These are phyloP conservation scores for Paraescarpia echinospica DNA, from an alignment of 1,140 invertebrate species.

Conservation along the genomic window DNA sequence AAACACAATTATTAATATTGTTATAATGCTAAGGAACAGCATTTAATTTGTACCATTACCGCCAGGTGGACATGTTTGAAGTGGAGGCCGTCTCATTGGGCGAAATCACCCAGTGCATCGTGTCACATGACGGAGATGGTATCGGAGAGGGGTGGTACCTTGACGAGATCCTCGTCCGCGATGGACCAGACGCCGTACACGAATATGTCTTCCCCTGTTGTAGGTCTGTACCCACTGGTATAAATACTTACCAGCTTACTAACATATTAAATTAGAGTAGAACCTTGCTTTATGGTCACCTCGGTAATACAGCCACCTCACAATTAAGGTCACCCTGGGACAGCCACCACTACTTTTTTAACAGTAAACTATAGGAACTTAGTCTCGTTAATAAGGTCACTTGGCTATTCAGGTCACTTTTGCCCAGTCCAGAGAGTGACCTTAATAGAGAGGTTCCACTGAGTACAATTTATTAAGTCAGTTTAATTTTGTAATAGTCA, in stretches of 20 bases:
- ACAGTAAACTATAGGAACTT: too few species aligned
- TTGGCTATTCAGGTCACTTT: too few species aligned
- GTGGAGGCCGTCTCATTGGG: conserved; percentile 28
- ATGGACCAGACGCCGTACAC: conserved; percentile 36
- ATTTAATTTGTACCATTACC: not conserved
- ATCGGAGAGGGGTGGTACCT: conserved; percentile 47
- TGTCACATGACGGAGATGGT: conserved; percentile 29
- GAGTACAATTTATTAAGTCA: conserved; percentile 11
- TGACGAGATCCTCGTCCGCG: conserved; percentile 32
- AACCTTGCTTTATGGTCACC: too few species aligned
- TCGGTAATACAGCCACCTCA: too few species aligned
- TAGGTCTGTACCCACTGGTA: conserved; percentile 9
- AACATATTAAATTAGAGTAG: not conserved
- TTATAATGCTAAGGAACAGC: not conserved
- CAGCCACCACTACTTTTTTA: too few species aligned
- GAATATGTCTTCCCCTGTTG: conserved; percentile 45
- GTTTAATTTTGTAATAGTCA: conserved; percentile 6
- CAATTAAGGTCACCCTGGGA: too few species aligned
- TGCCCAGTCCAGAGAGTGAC: too few species aligned
- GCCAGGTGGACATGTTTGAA: conserved; percentile 29
- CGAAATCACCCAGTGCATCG: conserved; percentile 16
- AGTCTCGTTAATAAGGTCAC: too few species aligned
- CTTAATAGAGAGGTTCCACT: too few species aligned
- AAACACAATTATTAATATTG: not conserved
- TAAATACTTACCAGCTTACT: not conserved